Evolutionary conservation across 2,113 vertebrate species (phyloP).

Genomic region (Phaethon lepturus): DNA sequence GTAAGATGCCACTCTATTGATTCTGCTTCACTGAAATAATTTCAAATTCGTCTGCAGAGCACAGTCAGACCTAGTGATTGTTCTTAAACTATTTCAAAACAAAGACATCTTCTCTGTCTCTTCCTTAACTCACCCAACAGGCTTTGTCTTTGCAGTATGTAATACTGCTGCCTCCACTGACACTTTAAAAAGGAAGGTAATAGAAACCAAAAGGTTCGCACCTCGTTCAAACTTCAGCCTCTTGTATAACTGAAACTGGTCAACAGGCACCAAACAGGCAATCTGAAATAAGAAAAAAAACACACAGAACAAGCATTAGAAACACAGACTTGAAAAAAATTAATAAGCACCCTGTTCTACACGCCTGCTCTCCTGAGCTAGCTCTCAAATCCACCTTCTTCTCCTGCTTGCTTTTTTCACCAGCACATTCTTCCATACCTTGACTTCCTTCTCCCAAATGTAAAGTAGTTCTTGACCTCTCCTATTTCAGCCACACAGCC

Average conservation of each 20-base stretch:
- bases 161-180: not conserved
- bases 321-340: not conserved
- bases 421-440: fast-evolving
- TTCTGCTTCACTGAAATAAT: not conserved
- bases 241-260: constrained; percentile 88
- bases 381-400: not conserved
- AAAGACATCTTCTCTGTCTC: not conserved
- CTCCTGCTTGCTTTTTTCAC: not conserved
- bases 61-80: not conserved
- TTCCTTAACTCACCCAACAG: not conserved
- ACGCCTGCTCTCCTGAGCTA: not conserved
- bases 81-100: not conserved
- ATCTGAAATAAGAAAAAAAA: constrained; percentile 84
- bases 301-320: not conserved
- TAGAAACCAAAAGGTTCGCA: constrained; percentile 44
- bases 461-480: not conserved
- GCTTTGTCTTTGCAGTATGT: not conserved
- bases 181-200: not conserved
- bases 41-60: not conserved
- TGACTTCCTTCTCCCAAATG: not conserved
- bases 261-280: constrained; percentile 82
- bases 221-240: constrained; percentile 93
- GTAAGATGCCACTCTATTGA: not conserved
- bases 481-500: not conserved
- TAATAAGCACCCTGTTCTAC: not conserved